Evolutionary conservation across 1,140 invertebrate genomes (phyloP), one percentile per base, ranked within the genome.

Genomic region (Aphis craccivora): DNA sequence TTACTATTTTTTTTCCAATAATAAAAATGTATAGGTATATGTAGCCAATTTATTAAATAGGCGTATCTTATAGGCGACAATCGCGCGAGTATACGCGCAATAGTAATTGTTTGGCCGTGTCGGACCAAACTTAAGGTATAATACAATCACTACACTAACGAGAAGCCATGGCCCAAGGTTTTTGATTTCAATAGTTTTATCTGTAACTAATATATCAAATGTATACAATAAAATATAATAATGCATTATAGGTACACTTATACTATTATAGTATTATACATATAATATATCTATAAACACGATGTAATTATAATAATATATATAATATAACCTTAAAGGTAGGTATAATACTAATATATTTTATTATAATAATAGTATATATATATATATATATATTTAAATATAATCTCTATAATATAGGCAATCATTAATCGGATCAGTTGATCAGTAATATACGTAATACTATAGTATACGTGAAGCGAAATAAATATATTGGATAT

Each of bases 41-140:
- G n/a, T 5, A 76, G 30, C 14, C 60, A 76, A 76, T 76, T 76
- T 18, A 76, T 76, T 76, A 76, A 76, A 76, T 35, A 76, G 30
- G 60, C 30, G 60, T 76, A 76, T 76, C 60, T 76, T 76, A 76
- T 51, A n/a, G 60, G n/a, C n/a, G 60, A 76, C 60, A 76, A 76
- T 76, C 60, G 60, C 30, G 60, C n/a, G 11, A 40, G 37, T 40
- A 76, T n/a, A 76, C 60, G 30, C 60, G n/a, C 60, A 76, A 76
- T 76, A 76, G 60, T 76, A 76, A 76, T 76, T 76, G 60, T 4
- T n/a, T n/a, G 60, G n/a, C 60, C 60, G 60, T 76, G n/a, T 76
- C 60, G 60, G 14, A 76, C 30, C 60, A 76, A 76, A 76, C 60
- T 76, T 76, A 76, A 76, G 30, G 1, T n/a, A 76, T 18, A 76